Evolutionary conservation across 2,113 vertebrate genomes (phyloP), one percentile per base, ranked within the genome.

Genomic region (Ceyx margarethae): DNA sequence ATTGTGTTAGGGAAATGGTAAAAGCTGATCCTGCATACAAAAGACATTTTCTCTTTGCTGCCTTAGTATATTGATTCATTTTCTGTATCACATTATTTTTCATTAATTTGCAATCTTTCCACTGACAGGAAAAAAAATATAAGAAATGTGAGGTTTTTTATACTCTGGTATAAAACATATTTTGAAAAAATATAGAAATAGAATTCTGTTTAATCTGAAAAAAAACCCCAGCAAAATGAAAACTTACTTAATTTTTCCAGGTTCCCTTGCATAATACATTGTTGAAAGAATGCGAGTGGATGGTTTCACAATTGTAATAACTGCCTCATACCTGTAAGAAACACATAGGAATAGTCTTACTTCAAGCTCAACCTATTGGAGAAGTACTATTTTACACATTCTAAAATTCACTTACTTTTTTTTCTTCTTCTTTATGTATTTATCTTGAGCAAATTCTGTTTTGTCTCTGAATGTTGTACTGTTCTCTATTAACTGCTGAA

Each of bases 371-470:
- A n/a, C 46, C 51, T 56, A 22, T 37, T 42, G 42, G 16, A 18
- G 8, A 80, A 29, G 64, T 46, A 48, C 9, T 57, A 67, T 53
- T 89, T 43, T 66, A 33, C 57, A 68, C 37, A 68, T 61, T 71
- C 83, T 51, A 91, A 88, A 66, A 60, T 56, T 11, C 43, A 98
- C 99, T 98, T 97, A 99, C 99, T 99, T 99, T 95, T 98, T 99
- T 90, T 98, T 99, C 97, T 99, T 99, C 98, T 99, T 99, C 98
- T 99, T 99, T 94, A 99, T 99, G 97, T 99, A 99, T 96, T 99
- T 99, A 89, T 98, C 98, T 97, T 99, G 99, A 78, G 99, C 98
- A 96, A 99, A 99, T 95, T 98, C 98, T 26, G 99, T 99, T 97
- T 99, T 99, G 97, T 98, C 98, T 94, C 97, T 97, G 94, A 99